Base-by-base conservation (phyloP, 2,797 vertebrate genomes). In the Argentina silus region DNA sequence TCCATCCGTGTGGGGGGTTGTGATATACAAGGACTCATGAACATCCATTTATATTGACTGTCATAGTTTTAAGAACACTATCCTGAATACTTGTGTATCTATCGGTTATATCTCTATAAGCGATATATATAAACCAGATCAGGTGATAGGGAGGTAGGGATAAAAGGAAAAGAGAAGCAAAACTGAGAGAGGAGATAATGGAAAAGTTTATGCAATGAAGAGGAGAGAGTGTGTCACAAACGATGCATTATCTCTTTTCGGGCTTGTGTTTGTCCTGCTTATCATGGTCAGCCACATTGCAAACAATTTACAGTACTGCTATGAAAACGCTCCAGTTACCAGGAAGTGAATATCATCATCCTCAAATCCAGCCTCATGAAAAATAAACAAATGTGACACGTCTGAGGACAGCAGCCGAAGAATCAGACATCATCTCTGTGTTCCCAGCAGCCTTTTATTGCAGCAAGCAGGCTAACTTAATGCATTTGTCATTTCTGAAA, bases 321-420 rank as follows among this genome's bases (percentile, higher is more conserved):
- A 12, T 23, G 21, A 60, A 60, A 44, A 45, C 44, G 19, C 44
- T 64, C 44, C 17, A 64, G 43, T 64, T 64, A 12, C 62, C 62
- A 64, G 62, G 62, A 64, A 64, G 62, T 19, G 21, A 57, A 36
- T 36, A 36, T 36, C 27, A 36, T 56, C n/a, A 56, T 56, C 19
- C 53, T 45, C 62, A 64, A 23, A 60, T 6, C 9, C 19, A 23
- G 19, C 21, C 19, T 14, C 11, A 23, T 11, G 11, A 48, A 27
- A 36, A 60, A 60, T 23, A 60, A 23, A 60, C 57, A 60, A 60
- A 27, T 3, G 6, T 6, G 53, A 56, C 19, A 8, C 8, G 12
- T 48, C 47, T 48, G 47, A 48, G 47, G n/a, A 56, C 53, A 17
- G 53, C 53, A 56, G 15, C 53, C 19, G 53, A 8, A 56, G 53